Percentiles rank a stretch among this genome's conserved stretches.
phyloP scores from a whole-genome alignment of 2,888 invertebrate species.

The Lathronympha strigana region DNA sequence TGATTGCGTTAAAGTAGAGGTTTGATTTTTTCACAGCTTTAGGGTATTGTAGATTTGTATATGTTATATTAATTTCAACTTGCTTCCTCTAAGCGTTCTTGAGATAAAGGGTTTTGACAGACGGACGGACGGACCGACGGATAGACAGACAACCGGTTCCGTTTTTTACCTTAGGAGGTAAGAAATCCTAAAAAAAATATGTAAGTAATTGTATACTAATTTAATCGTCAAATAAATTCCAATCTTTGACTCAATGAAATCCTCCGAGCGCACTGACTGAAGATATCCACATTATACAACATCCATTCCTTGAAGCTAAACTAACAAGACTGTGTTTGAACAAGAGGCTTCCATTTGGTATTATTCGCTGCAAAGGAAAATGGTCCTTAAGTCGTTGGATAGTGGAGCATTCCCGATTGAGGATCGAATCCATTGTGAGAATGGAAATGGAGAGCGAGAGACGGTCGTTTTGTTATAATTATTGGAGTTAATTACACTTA shows the following conservation, averaged over 20 bases:
- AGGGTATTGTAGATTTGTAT: too few species aligned
- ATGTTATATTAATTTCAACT: too few species aligned
- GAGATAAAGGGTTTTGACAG: too few species aligned
- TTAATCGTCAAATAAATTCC: too few species aligned
- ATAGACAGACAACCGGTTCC: too few species aligned
- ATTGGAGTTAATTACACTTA: constrained; percentile 24
- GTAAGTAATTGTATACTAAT: too few species aligned
- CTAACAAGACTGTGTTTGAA: constrained; percentile 29
- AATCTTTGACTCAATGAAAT: constrained; percentile 10
- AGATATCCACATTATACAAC: constrained; percentile 17
- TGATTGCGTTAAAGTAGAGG: too few species aligned
- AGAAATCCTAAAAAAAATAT: too few species aligned
- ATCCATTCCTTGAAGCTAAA: constrained; percentile 18
- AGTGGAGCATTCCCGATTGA: constrained; percentile 11
- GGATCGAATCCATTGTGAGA: constrained; percentile 9
- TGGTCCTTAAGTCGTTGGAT: background rate
- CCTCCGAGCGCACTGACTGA: background rate
- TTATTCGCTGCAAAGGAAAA: constrained; percentile 25
- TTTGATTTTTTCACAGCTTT: too few species aligned
- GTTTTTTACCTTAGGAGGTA: too few species aligned
- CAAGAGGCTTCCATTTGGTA: constrained; percentile 19
- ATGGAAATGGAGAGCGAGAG: background rate
- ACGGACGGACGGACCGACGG: too few species aligned
- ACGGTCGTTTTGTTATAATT: constrained; percentile 4
- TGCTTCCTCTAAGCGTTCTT: too few species aligned